Evolutionary conservation across 2,888 invertebrate species (phyloP), one percentile per base, ranked within the genome.

Genomic region (Agonopterix alstromeriana): DNA sequence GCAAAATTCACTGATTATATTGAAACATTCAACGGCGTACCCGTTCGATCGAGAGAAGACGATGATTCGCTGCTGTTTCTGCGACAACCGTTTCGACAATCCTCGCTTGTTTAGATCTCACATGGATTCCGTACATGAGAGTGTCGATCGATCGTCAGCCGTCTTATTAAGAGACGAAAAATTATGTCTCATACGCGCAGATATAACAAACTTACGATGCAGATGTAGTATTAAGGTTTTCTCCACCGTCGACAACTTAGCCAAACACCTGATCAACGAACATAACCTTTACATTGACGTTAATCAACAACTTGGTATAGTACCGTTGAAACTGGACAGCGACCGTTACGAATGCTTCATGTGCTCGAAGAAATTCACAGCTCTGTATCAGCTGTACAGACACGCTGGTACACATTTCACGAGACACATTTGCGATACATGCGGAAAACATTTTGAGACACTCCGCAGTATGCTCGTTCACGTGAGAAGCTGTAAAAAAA

Each of bases 31-130:
- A 14, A 64, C 59, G 10, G 63, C 59, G 8, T 61, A 55, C 49
- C 67, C 65, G 5, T 61, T 67, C 49, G 57, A 58, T 12, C 58
- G 57, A 42, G 55, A 27, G n/a, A 10, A 9, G n/a, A 27, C 17
- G 17, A 9, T 9, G 43, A 10, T 67, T 60, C 57, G 63, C 8
- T 83, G 83, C 60, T 77, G 81, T 48, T 80, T 72, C 61, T 82
- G 81, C 73, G 67, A 63, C 54, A 71, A 78, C 46, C 66, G 57
- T 35, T 75, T 66, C 56, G 62, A 65, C 42, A 73, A 76, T 35
- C 76, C 77, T 8, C 54, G 52, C 12, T 52, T 49, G 41, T 83
- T 73, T 58, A 69, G 82, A 50, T 52, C 59, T 3, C 84, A 84
- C 52, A 77, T 82, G 74, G 61, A 55, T 38, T 53, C 51, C 1